Base-by-base conservation (phyloP, 2,888 invertebrate genomes). In the Erebia aethiops region DNA sequence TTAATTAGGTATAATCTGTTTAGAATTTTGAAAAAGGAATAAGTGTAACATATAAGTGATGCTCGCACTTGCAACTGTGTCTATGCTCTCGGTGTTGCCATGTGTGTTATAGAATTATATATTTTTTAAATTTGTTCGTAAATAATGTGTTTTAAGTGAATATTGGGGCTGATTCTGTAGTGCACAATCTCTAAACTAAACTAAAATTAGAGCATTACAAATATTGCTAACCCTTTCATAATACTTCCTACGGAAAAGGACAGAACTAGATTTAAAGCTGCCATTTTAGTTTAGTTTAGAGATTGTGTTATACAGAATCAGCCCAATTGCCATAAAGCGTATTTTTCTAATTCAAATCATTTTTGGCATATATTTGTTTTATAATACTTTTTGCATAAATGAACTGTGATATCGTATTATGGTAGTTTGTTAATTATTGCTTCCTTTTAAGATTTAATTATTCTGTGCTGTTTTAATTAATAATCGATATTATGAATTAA, bases 361-460 rank as follows among this genome's bases (percentile, higher is more conserved):
- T 76, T 77, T 81, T 77, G 80, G 78, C 77, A 75, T 77, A 80
- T 76, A 80, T 76, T 78, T 75, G 78, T 77, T 79, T 82, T 78
- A 80, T 77, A 78, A 82, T 80, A 87, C 83, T 90, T 87, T 91
- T 93, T 92, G 92, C 92, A 92, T 93, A 93, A 92, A 92, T 90
- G 90, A 92, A 89, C 93, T 93, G 93, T 93, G 93, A 93, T 93
- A 93, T 92, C 88, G 85, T 90, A 90, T 86, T 88, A 89, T 86
- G 84, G 86, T 92, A 92, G 89, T 90, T 87, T 80, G 79, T 90
- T 91, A 87, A 87, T 88, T 88, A 87, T 87, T 83, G 84, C 87
- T 87, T 89, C 86, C 82, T 85, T 87, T 84, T 83, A 84, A 82
- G 84, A 79, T 81, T 85, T 80, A 81, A 75, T 76, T 76, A 77